Percentiles rank a stretch among this genome's conserved stretches.
Conservation (phyloP, 2,888 invertebrate genomes). For the Cotesia congregata region DNA sequence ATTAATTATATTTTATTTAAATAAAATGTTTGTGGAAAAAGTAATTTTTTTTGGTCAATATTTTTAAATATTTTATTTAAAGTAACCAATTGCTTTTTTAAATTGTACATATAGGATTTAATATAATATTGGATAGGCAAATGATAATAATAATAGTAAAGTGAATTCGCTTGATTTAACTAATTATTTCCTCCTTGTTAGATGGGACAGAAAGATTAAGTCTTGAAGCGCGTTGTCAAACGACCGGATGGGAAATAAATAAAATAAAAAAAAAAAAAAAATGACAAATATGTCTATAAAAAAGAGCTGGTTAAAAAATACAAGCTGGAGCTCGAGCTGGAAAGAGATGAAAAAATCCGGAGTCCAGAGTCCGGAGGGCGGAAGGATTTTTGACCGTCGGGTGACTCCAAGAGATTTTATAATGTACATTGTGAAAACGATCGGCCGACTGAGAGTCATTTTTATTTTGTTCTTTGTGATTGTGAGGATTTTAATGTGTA, state of each 20-base stretch:
- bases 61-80: background rate
- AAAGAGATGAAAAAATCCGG: slow-evolving; percentile 29
- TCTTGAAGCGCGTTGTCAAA: slow-evolving; percentile 21
- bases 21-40: too few relatives aligned
- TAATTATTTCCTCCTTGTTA: slow-evolving; percentile 29
- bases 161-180: slow-evolving; percentile 21
- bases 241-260: slow-evolving; percentile 30
- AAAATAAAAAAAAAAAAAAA: slow-evolving; percentile 22
- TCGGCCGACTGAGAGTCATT: slow-evolving; percentile 47
- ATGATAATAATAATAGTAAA: background rate
- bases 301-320: slow-evolving; percentile 20
- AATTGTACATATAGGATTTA: background rate
- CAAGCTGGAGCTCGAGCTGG: slow-evolving; percentile 35
- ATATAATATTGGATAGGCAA: too few relatives aligned
- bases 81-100: background rate
- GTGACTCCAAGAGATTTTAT: slow-evolving; percentile 14
- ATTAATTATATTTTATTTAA: background rate
- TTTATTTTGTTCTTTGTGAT: background rate
- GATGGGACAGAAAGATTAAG: slow-evolving; percentile 35
- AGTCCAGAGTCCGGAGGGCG: slow-evolving; percentile 32
- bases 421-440: slow-evolving; percentile 37
- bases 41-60: background rate
- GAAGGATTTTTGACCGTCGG: slow-evolving; percentile 44
- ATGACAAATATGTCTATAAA: slow-evolving; percentile 18
- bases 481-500: background rate